Conservation (phyloP, 2,888 invertebrate genomes). For the Callosobruchus maculatus region DNA sequence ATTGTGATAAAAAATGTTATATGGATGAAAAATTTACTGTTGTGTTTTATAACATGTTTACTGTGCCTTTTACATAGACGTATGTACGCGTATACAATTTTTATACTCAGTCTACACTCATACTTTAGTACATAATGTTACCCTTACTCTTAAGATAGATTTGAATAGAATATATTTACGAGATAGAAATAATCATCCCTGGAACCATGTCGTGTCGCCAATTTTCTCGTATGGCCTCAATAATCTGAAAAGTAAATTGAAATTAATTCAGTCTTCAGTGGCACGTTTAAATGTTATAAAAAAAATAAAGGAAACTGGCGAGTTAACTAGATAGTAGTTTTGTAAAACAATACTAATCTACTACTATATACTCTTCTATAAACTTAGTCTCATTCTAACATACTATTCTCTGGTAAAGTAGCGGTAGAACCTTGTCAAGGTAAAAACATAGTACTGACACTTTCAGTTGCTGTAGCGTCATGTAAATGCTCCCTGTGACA, state of each 20-base stretch:
- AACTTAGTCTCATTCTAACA: too few relatives aligned
- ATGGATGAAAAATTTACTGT: neutral
- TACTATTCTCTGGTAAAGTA: too few relatives aligned
- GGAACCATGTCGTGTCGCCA: neutral
- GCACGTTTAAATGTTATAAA: too few relatives aligned
- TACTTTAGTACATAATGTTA: neutral
- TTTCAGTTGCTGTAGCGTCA: too few relatives aligned
- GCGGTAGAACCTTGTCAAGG: too few relatives aligned
- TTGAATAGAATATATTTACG: neutral
- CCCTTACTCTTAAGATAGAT: neutral
- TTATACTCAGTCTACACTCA: neutral
- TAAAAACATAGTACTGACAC: too few relatives aligned
- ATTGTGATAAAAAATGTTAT: neutral
- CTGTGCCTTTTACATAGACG: neutral
- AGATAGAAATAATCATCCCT: neutral
- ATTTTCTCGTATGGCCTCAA: neutral
- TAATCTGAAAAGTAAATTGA: neutral
- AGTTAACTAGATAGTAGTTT: too few relatives aligned
- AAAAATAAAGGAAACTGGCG: too few relatives aligned
- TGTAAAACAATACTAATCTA: too few relatives aligned
- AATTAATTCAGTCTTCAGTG: neutral
- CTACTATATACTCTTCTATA: too few relatives aligned
- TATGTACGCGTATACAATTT: neutral
- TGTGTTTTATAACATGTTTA: neutral
- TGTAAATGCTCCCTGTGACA: too few relatives aligned